A percentile compares a stretch with the other conserved stretches of the same genome.
Evolutionary conservation across 2,113 vertebrate genomes (phyloP).

Genomic region (Hypomesus transpacificus): DNA sequence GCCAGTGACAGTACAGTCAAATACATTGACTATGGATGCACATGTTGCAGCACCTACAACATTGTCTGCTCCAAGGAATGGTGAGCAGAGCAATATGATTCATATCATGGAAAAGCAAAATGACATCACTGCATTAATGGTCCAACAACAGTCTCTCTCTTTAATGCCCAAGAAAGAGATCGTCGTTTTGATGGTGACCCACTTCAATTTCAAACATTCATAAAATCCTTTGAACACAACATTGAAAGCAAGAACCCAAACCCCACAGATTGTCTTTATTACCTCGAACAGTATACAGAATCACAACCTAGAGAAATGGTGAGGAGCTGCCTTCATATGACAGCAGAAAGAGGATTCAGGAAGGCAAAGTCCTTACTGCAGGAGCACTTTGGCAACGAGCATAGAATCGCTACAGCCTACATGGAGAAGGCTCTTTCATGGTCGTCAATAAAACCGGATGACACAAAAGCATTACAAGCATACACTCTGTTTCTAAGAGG

Average conservation of each 20-base stretch:
- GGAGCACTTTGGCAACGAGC: slow-evolving; percentile 27
- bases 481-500: slow-evolving; percentile 10
- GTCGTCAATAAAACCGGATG: slow-evolving; percentile 19
- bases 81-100: background rate
- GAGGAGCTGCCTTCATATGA: slow-evolving; percentile 23
- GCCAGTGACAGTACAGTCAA: background rate
- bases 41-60: background rate
- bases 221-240: slow-evolving; percentile 22
- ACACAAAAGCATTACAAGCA: background rate
- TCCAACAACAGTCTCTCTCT: slow-evolving; percentile 6
- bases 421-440: no score
- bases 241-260: slow-evolving; percentile 11
- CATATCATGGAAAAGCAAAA: slow-evolving; percentile 18
- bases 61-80: background rate
- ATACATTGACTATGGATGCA: background rate
- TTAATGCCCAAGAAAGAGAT: slow-evolving; percentile 4
- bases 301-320: slow-evolving; percentile 25
- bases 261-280: slow-evolving; percentile 15
- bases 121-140: slow-evolving; percentile 7
- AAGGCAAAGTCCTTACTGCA: slow-evolving; percentile 18
- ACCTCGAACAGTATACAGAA: slow-evolving; percentile 28
- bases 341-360: slow-evolving; percentile 11
- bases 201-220: slow-evolving; percentile 11
- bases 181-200: slow-evolving; percentile 1
- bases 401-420: slow-evolving; percentile 16